Conservation (phyloP, 1,140 invertebrate genomes). For the Rhyzopertha dominica region DNA sequence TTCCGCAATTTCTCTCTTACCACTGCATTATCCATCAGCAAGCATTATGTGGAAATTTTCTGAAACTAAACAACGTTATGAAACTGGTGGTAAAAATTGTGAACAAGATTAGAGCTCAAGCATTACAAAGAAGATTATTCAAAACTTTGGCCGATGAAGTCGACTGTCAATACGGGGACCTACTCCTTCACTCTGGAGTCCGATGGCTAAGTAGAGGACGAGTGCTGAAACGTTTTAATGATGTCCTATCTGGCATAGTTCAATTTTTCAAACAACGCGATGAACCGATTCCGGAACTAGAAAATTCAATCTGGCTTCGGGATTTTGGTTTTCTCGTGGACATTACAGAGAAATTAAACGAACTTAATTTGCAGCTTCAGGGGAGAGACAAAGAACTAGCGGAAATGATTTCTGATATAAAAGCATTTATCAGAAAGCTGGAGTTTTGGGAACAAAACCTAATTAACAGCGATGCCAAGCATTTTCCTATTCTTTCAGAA, state of each 20-base stretch:
- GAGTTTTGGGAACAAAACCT: constrained; percentile 14
- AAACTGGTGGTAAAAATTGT: constrained; percentile 41
- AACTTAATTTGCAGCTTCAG: constrained; percentile 31
- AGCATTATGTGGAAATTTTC: constrained; percentile 34
- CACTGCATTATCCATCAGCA: constrained; percentile 40
- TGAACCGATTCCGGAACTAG: constrained; percentile 28
- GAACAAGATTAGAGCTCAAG: constrained; percentile 39
- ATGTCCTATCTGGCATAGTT: constrained; percentile 35
- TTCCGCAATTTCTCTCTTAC: constrained; percentile 36
- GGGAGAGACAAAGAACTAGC: constrained; percentile 14
- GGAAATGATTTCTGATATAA: constrained; percentile 16
- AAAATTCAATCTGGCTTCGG: constrained; percentile 29
- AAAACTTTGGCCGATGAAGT: constrained; percentile 30
- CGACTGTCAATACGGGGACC: constrained; percentile 30
- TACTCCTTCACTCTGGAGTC: constrained; percentile 28
- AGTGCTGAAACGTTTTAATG: constrained; percentile 35
- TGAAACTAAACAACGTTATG: constrained; percentile 39
- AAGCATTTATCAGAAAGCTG: constrained; percentile 17
- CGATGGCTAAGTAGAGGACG: constrained; percentile 33
- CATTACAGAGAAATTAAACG: constrained; percentile 34
- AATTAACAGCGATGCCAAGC: constrained; percentile 12
- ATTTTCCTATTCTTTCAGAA: constrained; percentile 15
- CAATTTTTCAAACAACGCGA: constrained; percentile 29
- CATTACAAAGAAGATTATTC: constrained; percentile 32
- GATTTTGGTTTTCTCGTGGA: constrained; percentile 29